Evolutionary conservation across 1,140 invertebrate species (phyloP), one percentile per base, ranked within the genome.

Genomic region (Lepidostoma basale): DNA sequence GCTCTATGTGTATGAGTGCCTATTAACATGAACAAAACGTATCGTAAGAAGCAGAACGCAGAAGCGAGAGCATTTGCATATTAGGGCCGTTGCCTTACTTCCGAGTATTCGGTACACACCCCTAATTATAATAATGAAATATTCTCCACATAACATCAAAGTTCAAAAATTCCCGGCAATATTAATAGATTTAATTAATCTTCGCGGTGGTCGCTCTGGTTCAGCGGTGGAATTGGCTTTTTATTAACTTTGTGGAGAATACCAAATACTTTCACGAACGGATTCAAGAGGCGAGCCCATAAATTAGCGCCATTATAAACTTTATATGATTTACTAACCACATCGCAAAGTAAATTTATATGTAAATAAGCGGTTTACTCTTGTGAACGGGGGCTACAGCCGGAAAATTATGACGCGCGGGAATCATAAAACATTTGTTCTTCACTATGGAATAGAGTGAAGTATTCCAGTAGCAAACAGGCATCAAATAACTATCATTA

Each of bases 51-150:
- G n/a, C n/a, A n/a, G n/a, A n/a, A n/a, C n/a, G n/a, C n/a, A n/a
- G n/a, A n/a, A n/a, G n/a, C n/a, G n/a, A n/a, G n/a, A n/a, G n/a
- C 45, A 69, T 69, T 69, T 65, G 56, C 52, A 64, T 69, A 65
- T n/a, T 40, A 39, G 52, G 26, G n/a, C 68, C 4, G 62, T 68
- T 49, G 8, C 52, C 14, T 25, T 33, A 18, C 30, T 26, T 42
- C 20, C 10, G 30, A 39, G 52, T 44, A 33, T 66, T 62, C 12
- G 56, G 40, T 62, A 22, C 14, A 49, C 62, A 58, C 68, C 68
- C 63, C 64, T 60, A 66, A 70, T 70, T 70, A 66, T 25, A 70
- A 62, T 70, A 70, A 70, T 70, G 68, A 67, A 70, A 66, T 62
- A 62, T 66, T 36, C 23, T 47, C 26, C 47, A 36, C 54, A 67